Evolutionary conservation across 2,888 invertebrate species (phyloP), one percentile per base, ranked within the genome.

Genomic region (Aromia moschata): DNA sequence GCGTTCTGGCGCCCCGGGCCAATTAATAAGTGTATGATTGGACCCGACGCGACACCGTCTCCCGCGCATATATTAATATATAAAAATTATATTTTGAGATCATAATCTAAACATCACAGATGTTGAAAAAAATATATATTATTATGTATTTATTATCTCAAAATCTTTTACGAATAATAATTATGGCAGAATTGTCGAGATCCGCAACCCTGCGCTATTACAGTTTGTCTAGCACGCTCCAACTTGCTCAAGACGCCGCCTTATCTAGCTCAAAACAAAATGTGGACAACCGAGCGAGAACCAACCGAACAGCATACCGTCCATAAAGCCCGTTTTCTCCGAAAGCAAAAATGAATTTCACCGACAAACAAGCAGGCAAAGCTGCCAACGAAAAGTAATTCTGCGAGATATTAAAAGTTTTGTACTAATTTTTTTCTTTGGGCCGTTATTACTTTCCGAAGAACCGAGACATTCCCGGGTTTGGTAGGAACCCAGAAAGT

Each of bases 91-190:
- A 65, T 70, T 71, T 70, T 71, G 71, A 71, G 71, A 86, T 86
- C 86, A 85, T 71, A 84, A 84, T 84, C 85, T 85, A 85, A 85
- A 86, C 85, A 86, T 86, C 86, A 86, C 86, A 86, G 85, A 85
- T 84, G 84, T 85, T 83, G 82, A 80, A 75, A 83, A 81, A 81
- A 82, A 70, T n/a, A n/a, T n/a, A n/a, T n/a, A n/a, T 71, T 72
- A 71, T 70, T 70, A 70, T 72, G 63, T 66, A 67, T 71, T 70
- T 64, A 62, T 64, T 67, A 69, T 69, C 64, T 70, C 68, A 70
- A 70, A 70, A 70, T 65, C 52, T 60, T 64, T 62, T n/a, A n/a
- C n/a, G n/a, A n/a, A 54, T 44, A 51, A 60, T 51, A 58, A 62
- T 64, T 61, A 61, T 62, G 66, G 70, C 71, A 74, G 72, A 74